Evolutionary conservation across 2,888 invertebrate species (phyloP).

Genomic region (Syritta pipiens): DNA sequence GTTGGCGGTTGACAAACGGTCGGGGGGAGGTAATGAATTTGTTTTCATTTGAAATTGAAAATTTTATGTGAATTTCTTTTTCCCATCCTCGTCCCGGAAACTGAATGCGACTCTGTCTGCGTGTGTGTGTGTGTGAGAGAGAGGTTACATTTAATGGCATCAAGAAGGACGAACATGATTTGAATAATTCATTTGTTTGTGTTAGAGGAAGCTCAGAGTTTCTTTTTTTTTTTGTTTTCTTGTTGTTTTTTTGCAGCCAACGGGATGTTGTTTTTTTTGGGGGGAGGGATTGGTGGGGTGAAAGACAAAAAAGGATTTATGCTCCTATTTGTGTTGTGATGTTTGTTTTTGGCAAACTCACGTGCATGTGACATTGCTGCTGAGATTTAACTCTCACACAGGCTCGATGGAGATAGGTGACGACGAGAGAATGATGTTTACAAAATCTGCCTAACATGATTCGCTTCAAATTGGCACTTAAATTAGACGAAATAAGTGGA

Average conservation of each 20-base stretch:
- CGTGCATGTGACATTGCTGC: conserved; percentile 23
- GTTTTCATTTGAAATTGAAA: conserved; percentile 54
- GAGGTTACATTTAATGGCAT: conserved; percentile 36
- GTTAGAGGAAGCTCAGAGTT: conserved; percentile 1
- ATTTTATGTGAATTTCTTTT: conserved; percentile 22
- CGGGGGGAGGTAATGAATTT: conserved; percentile 30
- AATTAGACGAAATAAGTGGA: conserved; percentile 42
- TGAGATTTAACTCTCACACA: conserved; percentile 7
- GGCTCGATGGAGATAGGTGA: not conserved
- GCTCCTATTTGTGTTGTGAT: conserved; percentile 13
- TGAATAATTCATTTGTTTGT: conserved; percentile 56
- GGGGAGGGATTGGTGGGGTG: not conserved
- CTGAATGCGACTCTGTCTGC: not conserved
- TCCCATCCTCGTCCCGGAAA: too few relatives aligned
- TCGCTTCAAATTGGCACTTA: conserved; percentile 37
- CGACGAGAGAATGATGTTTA: conserved; percentile 25
- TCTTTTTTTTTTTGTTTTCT: not conserved
- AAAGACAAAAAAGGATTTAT: conserved; percentile 37
- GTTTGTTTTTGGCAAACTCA: conserved; percentile 43
- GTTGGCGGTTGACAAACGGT: not conserved
- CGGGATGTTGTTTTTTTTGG: not conserved
- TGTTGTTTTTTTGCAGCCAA: not conserved
- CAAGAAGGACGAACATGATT: conserved; percentile 49
- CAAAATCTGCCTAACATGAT: conserved; percentile 29
- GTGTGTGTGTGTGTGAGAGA: not conserved